phyloP scores from a whole-genome alignment of 2,888 invertebrate species.

The Orthosia incerta region DNA sequence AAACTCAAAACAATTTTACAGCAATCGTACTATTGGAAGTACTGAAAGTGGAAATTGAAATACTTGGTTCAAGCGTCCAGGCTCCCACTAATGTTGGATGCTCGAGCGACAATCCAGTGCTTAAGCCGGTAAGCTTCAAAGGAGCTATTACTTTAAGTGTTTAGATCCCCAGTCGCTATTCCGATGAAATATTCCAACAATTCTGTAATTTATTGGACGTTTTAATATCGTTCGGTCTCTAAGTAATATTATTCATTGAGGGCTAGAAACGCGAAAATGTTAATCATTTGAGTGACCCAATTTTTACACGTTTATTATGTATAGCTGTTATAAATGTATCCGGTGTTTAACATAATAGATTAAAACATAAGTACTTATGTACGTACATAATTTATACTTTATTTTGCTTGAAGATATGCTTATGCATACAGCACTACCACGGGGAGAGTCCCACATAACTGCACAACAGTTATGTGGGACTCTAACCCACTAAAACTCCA shows the following conservation, averaged over 20 bases:
- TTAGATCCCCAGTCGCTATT: slow-evolving; percentile 43
- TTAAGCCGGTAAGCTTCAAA: slow-evolving; percentile 61
- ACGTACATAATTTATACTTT: no score
- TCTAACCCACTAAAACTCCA: no score
- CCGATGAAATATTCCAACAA: slow-evolving; percentile 36
- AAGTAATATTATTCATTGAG: slow-evolving; percentile 7
- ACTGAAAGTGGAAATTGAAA: no score
- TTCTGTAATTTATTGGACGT: slow-evolving; percentile 28
- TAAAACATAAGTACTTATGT: no score
- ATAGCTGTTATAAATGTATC: not conserved
- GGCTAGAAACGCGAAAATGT: not conserved
- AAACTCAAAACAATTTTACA: slow-evolving; percentile 7
- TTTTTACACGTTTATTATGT: not conserved
- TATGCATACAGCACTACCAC: no score
- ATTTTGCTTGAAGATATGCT: no score
- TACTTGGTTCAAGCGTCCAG: slow-evolving; percentile 20
- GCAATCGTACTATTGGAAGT: slow-evolving; percentile 17
- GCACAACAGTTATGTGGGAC: no score
- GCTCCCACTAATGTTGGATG: slow-evolving; percentile 28
- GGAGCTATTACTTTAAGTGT: slow-evolving; percentile 58
- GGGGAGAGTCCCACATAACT: no score
- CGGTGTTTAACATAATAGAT: not conserved
- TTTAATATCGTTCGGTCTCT: slow-evolving; percentile 25
- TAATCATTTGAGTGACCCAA: slow-evolving; percentile 6
- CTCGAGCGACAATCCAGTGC: slow-evolving; percentile 52